Base-by-base conservation (phyloP, 2,113 vertebrate genomes). In the Sprattus sprattus region DNA sequence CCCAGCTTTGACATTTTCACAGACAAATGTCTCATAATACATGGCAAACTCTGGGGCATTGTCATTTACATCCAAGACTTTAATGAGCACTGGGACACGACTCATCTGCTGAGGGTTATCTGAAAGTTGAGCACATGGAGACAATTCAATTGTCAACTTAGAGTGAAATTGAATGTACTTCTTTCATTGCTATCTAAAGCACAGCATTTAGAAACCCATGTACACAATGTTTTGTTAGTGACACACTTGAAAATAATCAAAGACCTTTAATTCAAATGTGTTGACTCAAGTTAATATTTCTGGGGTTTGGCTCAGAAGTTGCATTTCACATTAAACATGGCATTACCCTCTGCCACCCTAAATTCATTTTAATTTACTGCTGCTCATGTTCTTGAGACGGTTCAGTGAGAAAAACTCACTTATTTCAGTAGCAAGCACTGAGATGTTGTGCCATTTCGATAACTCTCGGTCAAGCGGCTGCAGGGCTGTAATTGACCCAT, bases 1-100 rank as follows among this genome's bases (percentile, higher is more conserved):
- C 89, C 98, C 97, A 84, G 97, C 96, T 88, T 96, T 98, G 44
- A 97, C 96, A 50, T 97, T 97, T 93, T 99, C 97, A 87, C 98
- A 99, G 92, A 99, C 97, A 64, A 96, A 98, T 1, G 97, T 96
- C 93, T 99, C 98, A 0, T 99, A 98, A 90, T 95, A 95, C 91
- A 95, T 94, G 90, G 96, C 95, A 85, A 99, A 98, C 44, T 96
- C 95, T 0, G 98, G 98, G 45, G 97, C 95, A 0, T 99, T 99
- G 94, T 99, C 97, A 86, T 99, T 99, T 92, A 99, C 95, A 85
- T 99, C 98, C 89, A 98, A 93, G 86, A 99, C 95, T 90, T 96
- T 94, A 93, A 99, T 94, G 90, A 96, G 97, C 0, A 99, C 96
- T 1, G 97, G 96, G 28, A 97, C 97, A 1, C 95, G 95, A 45